These are phyloP conservation scores for Balearica regulorum DNA, from an alignment of 2,797 vertebrate species.

Conservation along the genomic window DNA sequence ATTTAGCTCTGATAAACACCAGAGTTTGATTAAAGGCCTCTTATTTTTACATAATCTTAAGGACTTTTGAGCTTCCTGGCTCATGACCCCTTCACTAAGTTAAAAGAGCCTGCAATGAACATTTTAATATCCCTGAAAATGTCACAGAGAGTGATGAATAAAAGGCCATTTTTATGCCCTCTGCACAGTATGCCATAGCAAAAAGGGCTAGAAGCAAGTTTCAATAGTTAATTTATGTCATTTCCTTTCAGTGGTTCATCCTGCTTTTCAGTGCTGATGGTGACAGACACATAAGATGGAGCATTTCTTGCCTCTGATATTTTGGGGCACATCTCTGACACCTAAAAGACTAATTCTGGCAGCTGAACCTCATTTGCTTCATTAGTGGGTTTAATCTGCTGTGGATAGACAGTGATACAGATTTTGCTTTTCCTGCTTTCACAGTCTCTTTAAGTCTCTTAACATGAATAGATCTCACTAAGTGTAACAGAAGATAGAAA, in stretches of 20 bases:
- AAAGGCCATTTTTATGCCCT: conserved; percentile 20
- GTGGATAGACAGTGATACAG: neutral
- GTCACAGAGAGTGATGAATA: neutral
- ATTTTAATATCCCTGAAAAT: conserved; percentile 11
- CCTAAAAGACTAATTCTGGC: neutral
- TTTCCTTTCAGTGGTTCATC: neutral
- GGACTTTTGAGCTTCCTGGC: neutral
- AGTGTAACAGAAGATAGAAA: neutral
- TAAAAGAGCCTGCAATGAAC: neutral
- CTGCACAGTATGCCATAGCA: neutral
- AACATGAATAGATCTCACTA: neutral
- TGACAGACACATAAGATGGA: neutral
- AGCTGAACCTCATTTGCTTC: neutral
- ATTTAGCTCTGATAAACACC: neutral
- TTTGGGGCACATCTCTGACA: neutral
- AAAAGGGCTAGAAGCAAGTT: conserved; percentile 22
- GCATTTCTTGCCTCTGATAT: neutral
- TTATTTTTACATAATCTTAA: neutral
- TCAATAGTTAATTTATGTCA: conserved; percentile 37
- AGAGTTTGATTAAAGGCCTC: neutral
- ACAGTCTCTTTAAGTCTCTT: neutral
- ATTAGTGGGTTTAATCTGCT: neutral
- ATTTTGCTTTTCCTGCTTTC: neutral
- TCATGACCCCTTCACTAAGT: neutral
- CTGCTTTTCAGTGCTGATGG: neutral